Evolutionary conservation across 2,888 invertebrate genomes (phyloP), one percentile per base, ranked within the genome.

Genomic region (Horisme vitalbata): DNA sequence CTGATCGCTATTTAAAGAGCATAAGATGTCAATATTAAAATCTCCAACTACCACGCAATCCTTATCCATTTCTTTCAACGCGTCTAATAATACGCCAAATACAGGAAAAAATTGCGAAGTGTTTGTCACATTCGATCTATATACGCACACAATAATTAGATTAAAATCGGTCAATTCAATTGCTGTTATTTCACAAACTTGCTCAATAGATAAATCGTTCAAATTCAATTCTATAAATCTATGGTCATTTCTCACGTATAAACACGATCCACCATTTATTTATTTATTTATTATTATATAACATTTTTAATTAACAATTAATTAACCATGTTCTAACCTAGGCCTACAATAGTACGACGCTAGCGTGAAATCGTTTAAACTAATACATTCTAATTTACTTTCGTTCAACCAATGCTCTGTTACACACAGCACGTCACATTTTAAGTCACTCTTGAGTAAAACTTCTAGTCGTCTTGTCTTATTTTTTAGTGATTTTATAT

Each of bases 401-500:
- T n/a, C n/a, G n/a, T n/a, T n/a, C n/a, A n/a, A n/a, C n/a, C n/a
- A n/a, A n/a, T n/a, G n/a, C n/a, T n/a, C n/a, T n/a, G n/a, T n/a
- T n/a, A n/a, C n/a, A 9, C 41, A 41, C 3, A 41, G 20, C 4
- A 41, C 20, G 4, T 41, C 41, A 6, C 32, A 39, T 7, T 41
- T 15, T 15, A 41, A 9, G 2, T 24, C 9, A 9, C 4, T 18
- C 20, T 26, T 5, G 1, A 41, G 11, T 3, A 26, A 8, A 5
- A 41, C 41, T 12, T 41, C 41, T n/a, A 41, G 8, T 4, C 13
- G 26, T 3, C 12, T 41, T 6, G 41, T 41, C 15, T 41, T 41
- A 3, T 41, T 32, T 33, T 33, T 24, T 8, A 41, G 3, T 2
- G 41, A 33, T 2, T 13, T 13, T 5, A 41, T 34, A 8, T 41